Evolutionary conservation across 1,140 invertebrate species (phyloP), one percentile per base, ranked within the genome.

Genomic region (Dinothrombium tinctorium): DNA sequence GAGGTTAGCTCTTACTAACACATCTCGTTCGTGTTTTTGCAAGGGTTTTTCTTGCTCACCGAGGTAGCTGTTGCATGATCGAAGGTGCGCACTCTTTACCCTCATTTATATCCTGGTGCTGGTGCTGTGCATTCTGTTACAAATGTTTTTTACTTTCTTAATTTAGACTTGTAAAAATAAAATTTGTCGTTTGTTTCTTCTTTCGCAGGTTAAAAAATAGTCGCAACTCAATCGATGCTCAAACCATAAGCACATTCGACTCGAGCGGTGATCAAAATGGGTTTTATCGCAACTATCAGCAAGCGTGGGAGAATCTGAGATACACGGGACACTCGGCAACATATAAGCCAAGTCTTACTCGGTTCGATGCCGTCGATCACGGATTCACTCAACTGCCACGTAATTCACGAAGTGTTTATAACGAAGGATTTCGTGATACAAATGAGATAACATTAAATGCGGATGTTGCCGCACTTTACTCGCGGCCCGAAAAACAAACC

Each of bases 241-340:
- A 49, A 22, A 58, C 56, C 11, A 52, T 57, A 19, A 51, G 49
- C 12, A 54, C 55, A 29, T 48, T 54, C 45, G 51, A 59, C 37
- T 76, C 76, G 42, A 74, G 74, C 36, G 78, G 81, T 49, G 77
- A 76, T 12, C 66, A 78, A 31, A 72, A 67, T 25, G 69, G 79
- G 25, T 62, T 86, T 38, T 84, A 82, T 56, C 70, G 78, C 49
- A 75, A 74, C 52, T 87, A 87, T 59, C 68, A 78, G 14, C 74
- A 81, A 56, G 81, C 81, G 4, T 87, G 82, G 82, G 79, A 84
- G 52, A 83, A 86, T 55, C 64, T 87, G 1, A 43, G 46, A 9
- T 44, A 41, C 25, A 41, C 37, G 19, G 66, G 50, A 22, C 50
- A 46, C 26, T 32, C 36, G 3, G 35, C 22, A 31, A 40, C 45